Base-by-base conservation (phyloP, 2,113 vertebrate species). In the Pelodiscus sinensis region DNA sequence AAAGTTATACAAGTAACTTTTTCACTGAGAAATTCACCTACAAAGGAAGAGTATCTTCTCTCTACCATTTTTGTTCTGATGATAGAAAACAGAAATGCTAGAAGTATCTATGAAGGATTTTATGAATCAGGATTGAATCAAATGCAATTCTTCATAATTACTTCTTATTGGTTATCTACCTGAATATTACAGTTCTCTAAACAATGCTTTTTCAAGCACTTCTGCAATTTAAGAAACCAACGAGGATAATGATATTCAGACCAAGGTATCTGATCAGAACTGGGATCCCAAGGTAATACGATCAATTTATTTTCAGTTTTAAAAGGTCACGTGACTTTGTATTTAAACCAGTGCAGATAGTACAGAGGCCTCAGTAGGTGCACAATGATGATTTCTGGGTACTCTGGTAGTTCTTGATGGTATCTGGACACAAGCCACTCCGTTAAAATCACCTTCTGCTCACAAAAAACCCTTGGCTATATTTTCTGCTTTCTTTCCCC, bases 1-100 rank as follows among this genome's bases (percentile, higher is more conserved):
- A 83, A 38, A 0, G 19, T 54, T 84, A 56, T 78, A 77, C 2
- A 85, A 56, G 85, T 25, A 3, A 44, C 1, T 22, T 65, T 60
- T 2, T 51, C 87, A 80, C 29, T 75, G 38, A 94, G 65, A 94
- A 97, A 92, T 62, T 77, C 8, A 75, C 9, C 62, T 75, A 31
- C 50, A 0, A 79, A 85, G 56, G 92, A 84, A 75, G 31, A 29
- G 60, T 62, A 29, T 62, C 27, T 62, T 62, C 27, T 62, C 16
- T 6, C 81, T 92, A 56, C 78, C 85, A 81, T 92, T 38, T 92
- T 79, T 75, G 38, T 55, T 62, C 90, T 21, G 55, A 31, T 94
- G 93, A 88, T 91, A 1, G 78, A 83, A 95, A 93, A 91, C 12
- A 21, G 4, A n/a, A 65, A 29, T 31, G 13, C 15, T n/a, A n/a